Percentiles rank a stretch among this genome's conserved stretches.
These are phyloP conservation scores for Drosophila rubida DNA, from an alignment of 2,888 invertebrate genomes.

Conservation along the genomic window DNA sequence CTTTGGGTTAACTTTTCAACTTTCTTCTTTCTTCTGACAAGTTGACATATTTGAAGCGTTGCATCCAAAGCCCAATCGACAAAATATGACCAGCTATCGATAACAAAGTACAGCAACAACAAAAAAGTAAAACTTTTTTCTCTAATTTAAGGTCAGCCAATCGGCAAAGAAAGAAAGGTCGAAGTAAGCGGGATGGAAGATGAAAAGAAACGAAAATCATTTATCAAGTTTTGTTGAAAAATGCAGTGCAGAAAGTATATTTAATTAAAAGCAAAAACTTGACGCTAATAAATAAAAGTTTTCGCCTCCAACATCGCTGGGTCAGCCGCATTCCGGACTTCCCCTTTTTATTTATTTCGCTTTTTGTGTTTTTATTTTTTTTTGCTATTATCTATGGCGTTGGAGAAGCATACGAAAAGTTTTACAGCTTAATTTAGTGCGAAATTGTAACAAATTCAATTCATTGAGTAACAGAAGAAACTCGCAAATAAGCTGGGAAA, in stretches of 20 bases:
- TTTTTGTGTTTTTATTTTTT: neutral
- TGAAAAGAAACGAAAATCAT: constrained; percentile 53
- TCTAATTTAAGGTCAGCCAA: constrained; percentile 39
- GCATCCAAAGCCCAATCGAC: constrained; percentile 24
- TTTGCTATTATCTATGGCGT: constrained; percentile 11
- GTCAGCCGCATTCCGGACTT: constrained; percentile 18
- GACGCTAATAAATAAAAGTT: constrained; percentile 73
- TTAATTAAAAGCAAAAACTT: constrained; percentile 69
- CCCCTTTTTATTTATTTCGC: neutral
- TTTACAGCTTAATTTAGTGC: constrained; percentile 57
- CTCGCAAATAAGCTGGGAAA: neutral
- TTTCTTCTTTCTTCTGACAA: constrained; percentile 59
- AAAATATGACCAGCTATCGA: constrained; percentile 52
- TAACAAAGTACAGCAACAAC: constrained; percentile 29
- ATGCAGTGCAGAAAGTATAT: constrained; percentile 56
- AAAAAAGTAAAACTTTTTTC: constrained; percentile 33
- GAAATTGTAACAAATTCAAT: constrained; percentile 64
- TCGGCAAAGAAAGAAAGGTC: constrained; percentile 22
- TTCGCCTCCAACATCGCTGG: constrained; percentile 2
- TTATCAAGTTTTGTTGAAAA: constrained; percentile 62
- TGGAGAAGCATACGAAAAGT: constrained; percentile 44
- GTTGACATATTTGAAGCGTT: constrained; percentile 60
- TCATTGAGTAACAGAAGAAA: constrained; percentile 34
- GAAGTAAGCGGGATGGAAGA: constrained; percentile 6
- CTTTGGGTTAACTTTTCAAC: constrained; percentile 56